Base-by-base conservation (phyloP, 1,140 invertebrate species). In the Drosophila arizonae region DNA sequence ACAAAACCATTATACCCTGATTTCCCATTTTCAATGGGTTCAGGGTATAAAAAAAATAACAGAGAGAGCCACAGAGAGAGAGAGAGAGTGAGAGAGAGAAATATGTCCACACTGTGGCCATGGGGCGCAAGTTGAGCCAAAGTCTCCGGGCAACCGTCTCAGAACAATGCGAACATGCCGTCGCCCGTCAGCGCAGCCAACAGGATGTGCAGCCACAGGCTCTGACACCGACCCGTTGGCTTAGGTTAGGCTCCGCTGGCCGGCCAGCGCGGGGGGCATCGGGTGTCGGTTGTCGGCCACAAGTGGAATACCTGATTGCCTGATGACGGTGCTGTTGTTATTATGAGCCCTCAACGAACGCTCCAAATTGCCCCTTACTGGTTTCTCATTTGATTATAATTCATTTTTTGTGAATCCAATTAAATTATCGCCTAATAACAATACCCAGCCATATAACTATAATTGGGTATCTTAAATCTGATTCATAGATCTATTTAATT, bases 231-330 rank as follows among this genome's bases (percentile, higher is more conserved):
- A 15, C 43, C n/a, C 43, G n/a, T 17, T 46, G 6, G 5, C 4
- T 17, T 8, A 6, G n/a, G 9, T 46, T 17, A 17, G 8, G n/a
- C 43, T 6, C 6, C 21, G 43, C 36, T 26, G 55, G 52, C 26
- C 21, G 21, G 21, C 8, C 6, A 2, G n/a, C 13, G 3, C 4
- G 13, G n/a, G 1, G 9, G 43, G 15, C 8, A 13, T 9, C 13
- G 6, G 36, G 21, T 24, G 21, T 24, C 21, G 21, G 21, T 24
- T 24, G 21, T 24, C 28, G 65, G 56, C 60, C 41, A 56, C 51
- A 70, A 65, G 68, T 71, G 62, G 62, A 43, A 65, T 33, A 54
- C 62, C 62, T 41, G 68, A 71, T 71, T 64, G 51, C 63, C 56
- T 41, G 51, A 5, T 48, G 51, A 5, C 51, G 61, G 36, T 48